Evolutionary conservation across 2,888 invertebrate species (phyloP), one percentile per base, ranked within the genome.

Genomic region (Barypeithes pellucidus): DNA sequence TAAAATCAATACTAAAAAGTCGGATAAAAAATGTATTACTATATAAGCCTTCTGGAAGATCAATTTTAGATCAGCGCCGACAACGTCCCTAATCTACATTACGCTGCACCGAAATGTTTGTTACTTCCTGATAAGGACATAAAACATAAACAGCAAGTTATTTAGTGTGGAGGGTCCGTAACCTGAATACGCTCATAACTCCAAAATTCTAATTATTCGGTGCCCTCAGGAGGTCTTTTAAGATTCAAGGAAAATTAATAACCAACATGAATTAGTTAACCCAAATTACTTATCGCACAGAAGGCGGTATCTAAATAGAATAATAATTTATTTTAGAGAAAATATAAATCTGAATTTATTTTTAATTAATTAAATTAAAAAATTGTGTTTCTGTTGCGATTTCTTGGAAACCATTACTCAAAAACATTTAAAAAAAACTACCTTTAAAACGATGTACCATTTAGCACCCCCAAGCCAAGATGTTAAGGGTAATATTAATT

Each of bases 231-330:
- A 52, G 68, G 63, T 63, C 68, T 59, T 47, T 67, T 67, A 72
- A 67, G 67, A 67, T 72, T 22, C 67, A 33, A 59, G 29, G 43
- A 72, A 67, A 72, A 66, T 67, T 72, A 72, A 72, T 72, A 72
- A 62, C 62, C 39, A 52, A 54, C 52, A 67, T 36, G 61, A 73
- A 63, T 71, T 65, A 57, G 60, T 66, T 22, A 60, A 72, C 72
- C 59, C 59, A 36, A 45, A 72, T 72, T 72, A 36, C 60, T 72
- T 50, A 60, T 65, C 24, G 16, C 54, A 43, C 62, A 47, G 18
- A 39, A 65, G 50, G 65, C 12, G 52, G 52, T 45, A 62, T 62
- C 22, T 39, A 22, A 39, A 41, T 39, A 22, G 20, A 39, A 39
- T 39, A 20, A 12, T 39, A 41, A 50, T 50, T 50, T 24, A 24